Conservation (phyloP, 2,888 invertebrate genomes). For the Parelbella ahira region DNA sequence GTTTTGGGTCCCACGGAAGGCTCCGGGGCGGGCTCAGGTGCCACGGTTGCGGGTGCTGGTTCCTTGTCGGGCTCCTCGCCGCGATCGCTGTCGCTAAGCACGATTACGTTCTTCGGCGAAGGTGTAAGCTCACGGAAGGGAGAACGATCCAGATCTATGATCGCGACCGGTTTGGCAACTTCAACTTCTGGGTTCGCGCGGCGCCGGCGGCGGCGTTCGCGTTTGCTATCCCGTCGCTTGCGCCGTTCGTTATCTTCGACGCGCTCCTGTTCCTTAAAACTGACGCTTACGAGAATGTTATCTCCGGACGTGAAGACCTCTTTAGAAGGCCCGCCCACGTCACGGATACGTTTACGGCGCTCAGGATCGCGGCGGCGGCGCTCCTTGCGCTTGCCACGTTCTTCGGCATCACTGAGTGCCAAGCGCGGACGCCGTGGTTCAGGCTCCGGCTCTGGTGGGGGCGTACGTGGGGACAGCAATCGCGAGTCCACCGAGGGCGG, state of each 20-base stretch:
- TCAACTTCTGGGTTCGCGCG: conserved; percentile 34
- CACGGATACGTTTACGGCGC: conserved; percentile 56
- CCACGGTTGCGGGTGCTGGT: conserved; percentile 54
- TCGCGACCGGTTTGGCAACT: conserved; percentile 86
- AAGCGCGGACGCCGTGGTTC: conserved; percentile 33
- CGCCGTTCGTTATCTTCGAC: conserved; percentile 50
- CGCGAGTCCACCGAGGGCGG: conserved; percentile 66
- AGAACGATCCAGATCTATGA: conserved; percentile 91
- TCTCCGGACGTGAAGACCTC: conserved; percentile 96
- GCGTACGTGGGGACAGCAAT: conserved; percentile 83
- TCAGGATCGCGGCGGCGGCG: conserved; percentile 38
- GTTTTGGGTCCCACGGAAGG: conserved; percentile 36
- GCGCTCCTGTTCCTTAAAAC: conserved; percentile 87
- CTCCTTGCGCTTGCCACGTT: conserved; percentile 36
- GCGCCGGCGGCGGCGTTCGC: conserved; percentile 39
- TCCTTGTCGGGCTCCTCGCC: conserved; percentile 60
- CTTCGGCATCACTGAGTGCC: conserved; percentile 28
- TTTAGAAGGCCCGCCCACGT: conserved; percentile 83
- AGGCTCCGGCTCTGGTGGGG: conserved; percentile 73
- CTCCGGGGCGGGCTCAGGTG: conserved; percentile 40
- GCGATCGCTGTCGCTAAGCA: conserved; percentile 90
- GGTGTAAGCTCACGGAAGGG: conserved; percentile 91
- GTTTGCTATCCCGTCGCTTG: conserved; percentile 38
- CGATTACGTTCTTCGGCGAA: conserved; percentile 89
- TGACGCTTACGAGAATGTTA: conserved; percentile 95